phyloP scores from a whole-genome alignment of 1,140 invertebrate species.

The Ceratosolen solmsi region DNA sequence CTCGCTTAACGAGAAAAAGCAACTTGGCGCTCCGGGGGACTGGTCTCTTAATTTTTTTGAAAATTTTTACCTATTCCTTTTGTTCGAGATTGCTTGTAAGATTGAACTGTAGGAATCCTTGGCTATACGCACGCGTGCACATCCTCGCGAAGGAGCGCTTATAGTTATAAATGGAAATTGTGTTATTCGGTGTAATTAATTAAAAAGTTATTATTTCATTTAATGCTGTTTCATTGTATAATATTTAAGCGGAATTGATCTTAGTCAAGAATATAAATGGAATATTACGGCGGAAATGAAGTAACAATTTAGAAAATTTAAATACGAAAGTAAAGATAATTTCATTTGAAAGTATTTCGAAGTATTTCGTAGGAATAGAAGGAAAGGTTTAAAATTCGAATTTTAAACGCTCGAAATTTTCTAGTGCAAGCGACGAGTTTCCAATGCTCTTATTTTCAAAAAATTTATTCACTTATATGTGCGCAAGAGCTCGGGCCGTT shows the following conservation, averaged over 20 bases:
- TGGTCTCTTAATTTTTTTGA: slow-evolving; percentile 5
- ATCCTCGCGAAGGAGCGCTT: neutral
- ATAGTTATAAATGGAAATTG: neutral
- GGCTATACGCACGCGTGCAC: neutral
- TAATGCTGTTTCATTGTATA: neutral
- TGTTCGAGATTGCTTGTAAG: neutral
- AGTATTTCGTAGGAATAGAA: neutral
- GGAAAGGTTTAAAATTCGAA: too few species aligned
- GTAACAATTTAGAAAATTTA: neutral
- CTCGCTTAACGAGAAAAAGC: slow-evolving; percentile 22
- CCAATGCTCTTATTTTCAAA: too few species aligned
- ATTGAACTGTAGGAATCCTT: neutral
- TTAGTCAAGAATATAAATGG: neutral
- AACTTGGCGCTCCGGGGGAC: slow-evolving; percentile 15
- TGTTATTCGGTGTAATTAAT: neutral
- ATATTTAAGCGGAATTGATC: neutral
- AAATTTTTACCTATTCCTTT: neutral
- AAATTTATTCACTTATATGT: too few species aligned
- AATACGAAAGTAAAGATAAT: neutral
- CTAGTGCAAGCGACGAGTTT: too few species aligned
- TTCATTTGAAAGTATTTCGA: neutral
- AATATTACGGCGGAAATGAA: neutral
- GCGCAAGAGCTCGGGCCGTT: too few species aligned
- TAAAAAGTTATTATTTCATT: neutral
- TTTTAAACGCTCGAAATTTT: too few species aligned